These are phyloP conservation scores for Parazoanthus swiftii DNA, from an alignment of 92 coral and sea anemone species.

Conservation along the genomic window DNA sequence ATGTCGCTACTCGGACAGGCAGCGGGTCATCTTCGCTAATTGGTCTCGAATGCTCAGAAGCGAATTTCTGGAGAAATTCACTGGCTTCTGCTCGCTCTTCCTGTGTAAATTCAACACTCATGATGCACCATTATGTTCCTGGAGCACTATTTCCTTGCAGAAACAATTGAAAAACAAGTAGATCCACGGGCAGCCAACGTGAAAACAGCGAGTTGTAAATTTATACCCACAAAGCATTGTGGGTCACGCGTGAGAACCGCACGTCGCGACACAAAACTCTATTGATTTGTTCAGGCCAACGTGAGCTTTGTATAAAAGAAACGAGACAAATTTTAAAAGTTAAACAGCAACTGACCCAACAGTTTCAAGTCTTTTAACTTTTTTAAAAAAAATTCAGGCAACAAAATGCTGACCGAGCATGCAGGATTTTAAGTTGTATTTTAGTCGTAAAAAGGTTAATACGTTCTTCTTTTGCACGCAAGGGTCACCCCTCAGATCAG, in stretches of 20 bases:
- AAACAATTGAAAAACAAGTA: not conserved
- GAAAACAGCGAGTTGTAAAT: constrained; percentile 20
- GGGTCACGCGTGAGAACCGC: constrained; percentile 43
- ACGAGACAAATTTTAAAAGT: no score
- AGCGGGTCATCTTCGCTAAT: constrained; percentile 64
- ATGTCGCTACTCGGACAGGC: constrained; percentile 70
- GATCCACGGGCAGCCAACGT: constrained; percentile 10
- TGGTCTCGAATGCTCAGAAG: constrained; percentile 50
- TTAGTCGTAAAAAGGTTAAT: no score
- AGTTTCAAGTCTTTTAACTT: no score
- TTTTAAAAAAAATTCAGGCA: no score
- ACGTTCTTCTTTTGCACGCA: no score
- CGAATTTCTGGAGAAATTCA: constrained; percentile 68
- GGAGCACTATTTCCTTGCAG: constrained; percentile 13
- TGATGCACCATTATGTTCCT: constrained; percentile 45
- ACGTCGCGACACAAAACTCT: not conserved
- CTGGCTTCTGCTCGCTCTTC: constrained; percentile 68
- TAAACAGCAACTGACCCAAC: no score
- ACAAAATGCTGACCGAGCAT: no score
- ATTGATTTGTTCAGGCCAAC: no score
- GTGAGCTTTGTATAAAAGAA: no score
- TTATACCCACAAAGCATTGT: constrained; percentile 50
- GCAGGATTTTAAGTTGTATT: no score
- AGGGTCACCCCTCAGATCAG: no score
- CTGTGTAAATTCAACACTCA: constrained; percentile 81